These are phyloP conservation scores for Prochilodus magdalenae DNA, from an alignment of 2,113 vertebrate species.

Conservation along the genomic window DNA sequence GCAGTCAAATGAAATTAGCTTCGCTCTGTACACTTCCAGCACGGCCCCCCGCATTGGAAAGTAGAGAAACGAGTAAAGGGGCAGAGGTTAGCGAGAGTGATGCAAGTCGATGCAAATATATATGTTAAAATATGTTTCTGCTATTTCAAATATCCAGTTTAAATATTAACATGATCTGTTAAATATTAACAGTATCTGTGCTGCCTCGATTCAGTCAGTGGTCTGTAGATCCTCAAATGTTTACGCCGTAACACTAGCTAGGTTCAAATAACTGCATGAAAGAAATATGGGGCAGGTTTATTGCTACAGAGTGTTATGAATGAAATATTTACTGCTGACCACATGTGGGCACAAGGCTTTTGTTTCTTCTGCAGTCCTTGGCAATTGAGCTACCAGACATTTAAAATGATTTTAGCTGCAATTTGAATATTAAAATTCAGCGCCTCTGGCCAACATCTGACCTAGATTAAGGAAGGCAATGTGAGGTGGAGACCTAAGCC, in stretches of 20 bases:
- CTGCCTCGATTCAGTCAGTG: background rate
- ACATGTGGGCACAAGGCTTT: background rate
- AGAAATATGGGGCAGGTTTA: background rate
- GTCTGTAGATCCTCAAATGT: background rate
- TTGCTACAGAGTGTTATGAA: too few species aligned
- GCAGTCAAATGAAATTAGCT: conserved; percentile 53
- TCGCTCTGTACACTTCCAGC: conserved; percentile 33
- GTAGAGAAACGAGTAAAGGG: conserved; percentile 12
- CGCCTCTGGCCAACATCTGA: conserved; percentile 55
- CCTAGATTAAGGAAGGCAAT: conserved; percentile 56
- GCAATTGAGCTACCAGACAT: conserved; percentile 24
- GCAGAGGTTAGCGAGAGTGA: conserved; percentile 5
- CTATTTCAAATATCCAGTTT: background rate
- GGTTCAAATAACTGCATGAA: background rate
- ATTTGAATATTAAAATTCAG: conserved; percentile 46
- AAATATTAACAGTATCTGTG: background rate
- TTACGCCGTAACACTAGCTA: background rate
- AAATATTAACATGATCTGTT: background rate
- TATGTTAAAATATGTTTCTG: background rate
- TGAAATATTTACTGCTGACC: conserved; percentile 9
- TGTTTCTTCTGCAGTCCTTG: background rate
- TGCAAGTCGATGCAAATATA: too few species aligned
- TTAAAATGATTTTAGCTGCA: conserved; percentile 41
- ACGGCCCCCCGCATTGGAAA: conserved; percentile 6
- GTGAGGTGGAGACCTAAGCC: conserved; percentile 31